Base-by-base conservation (phyloP, 2,797 vertebrate genomes). In the Stomatorhinus walkeri region DNA sequence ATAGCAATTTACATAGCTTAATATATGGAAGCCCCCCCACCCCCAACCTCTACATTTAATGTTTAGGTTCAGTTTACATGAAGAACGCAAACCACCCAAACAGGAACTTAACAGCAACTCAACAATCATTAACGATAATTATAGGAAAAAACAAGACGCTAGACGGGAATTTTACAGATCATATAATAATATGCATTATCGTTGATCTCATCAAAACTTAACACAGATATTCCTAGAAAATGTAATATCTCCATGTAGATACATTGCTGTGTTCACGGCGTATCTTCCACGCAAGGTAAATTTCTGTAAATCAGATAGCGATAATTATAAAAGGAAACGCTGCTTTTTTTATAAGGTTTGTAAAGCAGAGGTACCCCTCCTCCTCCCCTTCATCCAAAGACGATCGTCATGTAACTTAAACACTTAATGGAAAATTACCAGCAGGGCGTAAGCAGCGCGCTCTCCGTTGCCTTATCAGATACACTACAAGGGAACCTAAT, bases 371-470 rank as follows among this genome's bases (percentile, higher is more conserved):
- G 32, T 68, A 32, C 3, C 28, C 9, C 10, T 9, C 7, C 0
- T 0, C 46, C 46, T 3, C 51, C 28, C 28, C 28, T 9, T 9
- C 59, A 61, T 7, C 59, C 22, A 61, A 22, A 61, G 22, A 61
- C 59, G 9, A 10, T 36, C 28, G 10, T 32, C 64, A 32, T 68
- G 64, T 68, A 32, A 68, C 64, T 68, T 68, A 36, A 72, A 72
- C 64, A 72, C 64, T 72, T 72, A 72, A 32, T 72, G 64, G 64
- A 72, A 72, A 72, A 72, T 32, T 72, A 72, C 64, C 64, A 72
- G 64, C 10, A 32, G 28, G 28, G 64, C 12, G 24, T 32, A 72
- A 72, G 28, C 28, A 32, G 28, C 64, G 28, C 28, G 12, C 28
- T 72, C 64, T 12, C 61, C 24, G 32, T 32, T 32, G 64, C 28